These are phyloP conservation scores for Indicator maculatus DNA, from an alignment of 2,113 vertebrate genomes.

Conservation along the genomic window DNA sequence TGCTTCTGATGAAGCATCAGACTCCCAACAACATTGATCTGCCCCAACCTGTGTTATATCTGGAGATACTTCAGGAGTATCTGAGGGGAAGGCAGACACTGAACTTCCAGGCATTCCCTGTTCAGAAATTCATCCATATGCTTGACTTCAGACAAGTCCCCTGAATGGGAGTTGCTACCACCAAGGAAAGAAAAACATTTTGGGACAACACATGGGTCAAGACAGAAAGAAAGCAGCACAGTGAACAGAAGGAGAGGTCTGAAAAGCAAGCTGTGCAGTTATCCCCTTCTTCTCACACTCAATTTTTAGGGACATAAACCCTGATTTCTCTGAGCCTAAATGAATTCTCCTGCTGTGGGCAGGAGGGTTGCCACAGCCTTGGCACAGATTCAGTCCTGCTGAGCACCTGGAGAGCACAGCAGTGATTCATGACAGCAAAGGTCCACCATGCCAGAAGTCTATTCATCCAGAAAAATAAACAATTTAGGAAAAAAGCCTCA, in stretches of 20 bases:
- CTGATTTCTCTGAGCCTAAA: background rate
- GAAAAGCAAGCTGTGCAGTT: background rate
- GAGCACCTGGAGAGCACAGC: background rate
- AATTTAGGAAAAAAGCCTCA: background rate
- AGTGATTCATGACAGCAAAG: background rate
- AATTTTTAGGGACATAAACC: background rate
- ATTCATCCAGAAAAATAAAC: slow-evolving; percentile 24
- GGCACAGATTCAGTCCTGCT: background rate
- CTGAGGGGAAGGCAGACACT: background rate
- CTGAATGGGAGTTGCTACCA: background rate
- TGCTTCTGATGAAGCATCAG: background rate
- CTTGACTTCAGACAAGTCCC: background rate
- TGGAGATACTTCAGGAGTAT: background rate
- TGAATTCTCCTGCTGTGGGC: background rate
- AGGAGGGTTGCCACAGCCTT: no score
- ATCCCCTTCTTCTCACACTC: background rate
- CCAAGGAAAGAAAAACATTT: background rate
- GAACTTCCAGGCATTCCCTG: background rate
- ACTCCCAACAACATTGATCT: background rate
- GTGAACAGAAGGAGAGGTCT: background rate
- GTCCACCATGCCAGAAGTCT: background rate
- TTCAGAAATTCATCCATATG: background rate
- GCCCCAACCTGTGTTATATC: background rate
- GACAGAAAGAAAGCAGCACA: background rate
- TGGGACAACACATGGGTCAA: background rate